phyloP scores from a whole-genome alignment of 1,140 invertebrate genomes.

The Brachionus koreanus region DNA sequence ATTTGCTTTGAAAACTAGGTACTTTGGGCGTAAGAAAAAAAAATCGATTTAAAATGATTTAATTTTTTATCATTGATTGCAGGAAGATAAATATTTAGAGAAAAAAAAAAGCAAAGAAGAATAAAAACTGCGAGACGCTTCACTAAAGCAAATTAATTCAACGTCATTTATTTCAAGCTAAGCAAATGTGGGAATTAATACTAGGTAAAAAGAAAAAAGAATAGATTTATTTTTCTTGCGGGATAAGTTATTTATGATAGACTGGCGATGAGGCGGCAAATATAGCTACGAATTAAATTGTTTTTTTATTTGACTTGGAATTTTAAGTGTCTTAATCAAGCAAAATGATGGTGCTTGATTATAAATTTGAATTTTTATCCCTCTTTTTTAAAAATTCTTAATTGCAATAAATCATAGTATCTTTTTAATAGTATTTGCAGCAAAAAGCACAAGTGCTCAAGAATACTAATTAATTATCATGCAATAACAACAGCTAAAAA shows the following conservation, averaged over 20 bases:
- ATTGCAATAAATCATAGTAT: conserved; percentile 30
- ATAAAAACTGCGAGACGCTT: background rate
- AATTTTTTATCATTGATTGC: background rate
- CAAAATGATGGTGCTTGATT: background rate
- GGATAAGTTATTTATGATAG: background rate
- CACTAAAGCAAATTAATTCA: background rate
- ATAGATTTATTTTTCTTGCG: background rate
- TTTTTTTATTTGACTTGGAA: background rate
- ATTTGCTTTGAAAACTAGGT: background rate
- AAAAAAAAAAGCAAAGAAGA: background rate
- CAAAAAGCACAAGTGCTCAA: background rate
- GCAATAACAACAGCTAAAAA: background rate
- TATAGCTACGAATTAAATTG: background rate
- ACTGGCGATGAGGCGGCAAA: background rate
- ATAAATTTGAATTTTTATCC: background rate
- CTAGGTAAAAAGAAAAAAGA: background rate
- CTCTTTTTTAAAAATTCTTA: background rate
- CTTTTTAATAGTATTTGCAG: conserved; percentile 1
- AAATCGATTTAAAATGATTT: background rate
- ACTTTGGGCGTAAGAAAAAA: background rate
- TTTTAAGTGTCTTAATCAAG: background rate
- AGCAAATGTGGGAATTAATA: background rate
- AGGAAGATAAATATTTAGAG: background rate
- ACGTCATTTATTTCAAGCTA: background rate
- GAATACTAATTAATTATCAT: background rate